Base-by-base conservation (phyloP, 2,888 invertebrate species). In the Luperina nickerlii region DNA sequence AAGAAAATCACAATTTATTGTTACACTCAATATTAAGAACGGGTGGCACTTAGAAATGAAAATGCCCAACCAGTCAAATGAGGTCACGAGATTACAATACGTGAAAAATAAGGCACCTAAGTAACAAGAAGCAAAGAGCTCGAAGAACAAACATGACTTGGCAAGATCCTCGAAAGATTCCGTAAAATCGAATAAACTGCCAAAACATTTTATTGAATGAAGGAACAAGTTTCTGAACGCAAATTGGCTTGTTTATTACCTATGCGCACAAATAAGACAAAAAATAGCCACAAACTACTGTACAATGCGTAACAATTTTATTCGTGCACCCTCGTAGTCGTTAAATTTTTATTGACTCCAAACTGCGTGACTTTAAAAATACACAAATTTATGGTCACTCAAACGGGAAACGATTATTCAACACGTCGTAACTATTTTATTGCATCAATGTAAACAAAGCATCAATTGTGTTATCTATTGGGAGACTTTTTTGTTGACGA, bases 371-470 rank as follows among this genome's bases (percentile, higher is more conserved):
- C 96, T 96, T 96, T 96, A 95, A 96, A 96, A 97, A 96, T 96
- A 96, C 93, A 96, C 96, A 96, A 96, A 96, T 97, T 96, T 96
- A 96, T 94, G 96, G 96, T 96, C 96, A 96, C 96, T 96, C 96
- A 95, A 94, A 95, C 94, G 93, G 95, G 94, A 92, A 95, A 94
- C 95, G 96, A 96, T 96, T 96, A 96, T 96, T 96, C 96, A 96
- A 96, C 96, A 97, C 96, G 94, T 97, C 96, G 96, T 97, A 95
- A 96, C 95, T 94, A 95, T 96, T 96, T 97, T 96, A 96, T 96
- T 96, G 93, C 94, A 90, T 88, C 92, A 95, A 95, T 95, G 95
- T 96, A 96, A 96, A 96, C 95, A 96, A 96, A 95, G 91, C 95
- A 94, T 95, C 94, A 94, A 94, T 95, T 95, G 94, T 90, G 92